Evolutionary conservation across 1,140 invertebrate genomes (phyloP).

Genomic region (Macrostomum lignano): DNA sequence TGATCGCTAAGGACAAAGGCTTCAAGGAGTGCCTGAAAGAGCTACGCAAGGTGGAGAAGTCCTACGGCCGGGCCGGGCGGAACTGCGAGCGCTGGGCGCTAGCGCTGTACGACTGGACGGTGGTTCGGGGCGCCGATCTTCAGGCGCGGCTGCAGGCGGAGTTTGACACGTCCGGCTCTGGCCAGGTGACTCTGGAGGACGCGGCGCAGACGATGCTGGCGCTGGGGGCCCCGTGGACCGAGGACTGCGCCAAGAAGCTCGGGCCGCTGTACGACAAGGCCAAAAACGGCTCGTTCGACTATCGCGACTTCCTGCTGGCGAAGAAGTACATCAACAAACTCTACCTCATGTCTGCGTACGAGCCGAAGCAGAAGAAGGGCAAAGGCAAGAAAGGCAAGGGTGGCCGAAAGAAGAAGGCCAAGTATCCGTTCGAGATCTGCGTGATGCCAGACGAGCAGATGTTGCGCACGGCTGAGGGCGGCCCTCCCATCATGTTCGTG

Average conservation of each 20-base stretch:
- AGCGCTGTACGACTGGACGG: slow-evolving; percentile 23
- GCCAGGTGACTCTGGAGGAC: slow-evolving; percentile 8
- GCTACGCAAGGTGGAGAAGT: slow-evolving; percentile 23
- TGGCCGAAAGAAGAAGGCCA: slow-evolving; percentile 20
- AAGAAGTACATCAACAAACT: slow-evolving; percentile 28
- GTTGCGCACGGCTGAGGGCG: slow-evolving; percentile 15
- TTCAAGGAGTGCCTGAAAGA: slow-evolving; percentile 25
- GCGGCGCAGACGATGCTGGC: slow-evolving; percentile 16
- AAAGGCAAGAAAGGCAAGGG: slow-evolving; percentile 12
- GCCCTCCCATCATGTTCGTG: slow-evolving; percentile 20
- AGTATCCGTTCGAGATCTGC: slow-evolving; percentile 25
- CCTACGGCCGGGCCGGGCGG: slow-evolving; percentile 19
- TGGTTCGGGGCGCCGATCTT: slow-evolving; percentile 13
- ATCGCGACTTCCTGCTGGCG: slow-evolving; percentile 20
- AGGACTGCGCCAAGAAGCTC: slow-evolving; percentile 17
- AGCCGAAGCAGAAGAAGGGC: slow-evolving; percentile 25
- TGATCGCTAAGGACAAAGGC: slow-evolving; percentile 22
- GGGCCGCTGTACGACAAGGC: slow-evolving; percentile 14
- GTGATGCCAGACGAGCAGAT: slow-evolving; percentile 13
- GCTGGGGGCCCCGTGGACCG: slow-evolving; percentile 13
- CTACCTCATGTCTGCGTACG: slow-evolving; percentile 21
- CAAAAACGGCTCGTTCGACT: slow-evolving; percentile 19
- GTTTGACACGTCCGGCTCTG: slow-evolving; percentile 12
- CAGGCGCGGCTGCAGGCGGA: slow-evolving; percentile 13
- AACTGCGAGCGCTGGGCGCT: slow-evolving; percentile 24